Base-by-base conservation (phyloP, 2,888 invertebrate genomes). In the Drosophila austrosaltans region DNA sequence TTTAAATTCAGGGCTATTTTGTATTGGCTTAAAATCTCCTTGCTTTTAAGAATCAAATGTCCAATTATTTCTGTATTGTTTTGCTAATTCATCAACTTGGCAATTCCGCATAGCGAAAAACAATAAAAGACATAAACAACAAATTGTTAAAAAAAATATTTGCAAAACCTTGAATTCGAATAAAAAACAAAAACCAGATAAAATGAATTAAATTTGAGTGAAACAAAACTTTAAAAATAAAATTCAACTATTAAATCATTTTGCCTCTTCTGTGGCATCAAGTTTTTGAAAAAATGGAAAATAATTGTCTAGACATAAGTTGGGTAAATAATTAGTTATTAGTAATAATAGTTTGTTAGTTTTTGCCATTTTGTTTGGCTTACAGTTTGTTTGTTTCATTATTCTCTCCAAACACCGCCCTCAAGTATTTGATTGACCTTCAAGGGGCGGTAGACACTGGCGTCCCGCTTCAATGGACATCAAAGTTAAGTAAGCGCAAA, bases 361-460 rank as follows among this genome's bases (percentile, higher is more conserved):
- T 72, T 72, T 66, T 63, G 53, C 66, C 53, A 59, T 71, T 65
- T 76, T 69, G 22, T 48, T 48, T 48, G 20, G 20, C 22, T 25
- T 22, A 22, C 12, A 48, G 48, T 48, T 48, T 48, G 48, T 48
- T 48, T 48, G 12, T 25, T 25, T 25, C 48, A 48, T 48, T 48
- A 48, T 48, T 25, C 25, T 25, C 48, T 48, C 48, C 48, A 48
- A 48, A 48, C 48, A 36, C 72, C 86, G 81, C 83, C 81, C 74
- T 78, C 76, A 87, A 86, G 76, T 88, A 63, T 66, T 69, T 77
- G 58, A 70, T 65, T 58, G 87, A 87, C 84, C 84, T 84, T 84
- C 85, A 73, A 76, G 66, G 89, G 87, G 89, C 89, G 87, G 87
- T 66, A 72, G 72, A 76, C 39, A 79, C 74, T 82, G 76, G 78